These are phyloP conservation scores for Pachyuromys duprasi DNA, from an alignment of 2,797 vertebrate genomes.

Conservation along the genomic window DNA sequence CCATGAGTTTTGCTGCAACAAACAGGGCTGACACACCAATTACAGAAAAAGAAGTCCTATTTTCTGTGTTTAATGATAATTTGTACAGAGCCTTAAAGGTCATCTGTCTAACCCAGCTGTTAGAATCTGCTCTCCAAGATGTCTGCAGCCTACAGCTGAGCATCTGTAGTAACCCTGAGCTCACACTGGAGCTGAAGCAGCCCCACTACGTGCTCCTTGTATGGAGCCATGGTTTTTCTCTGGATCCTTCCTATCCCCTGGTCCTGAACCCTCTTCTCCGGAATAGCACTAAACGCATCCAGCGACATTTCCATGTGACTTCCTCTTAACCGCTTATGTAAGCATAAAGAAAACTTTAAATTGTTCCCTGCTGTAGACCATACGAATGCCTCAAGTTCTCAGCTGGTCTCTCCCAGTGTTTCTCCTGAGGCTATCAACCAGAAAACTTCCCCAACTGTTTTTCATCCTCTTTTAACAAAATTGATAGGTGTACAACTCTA, in stretches of 20 bases:
- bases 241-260: not conserved
- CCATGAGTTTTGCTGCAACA: conserved; percentile 6
- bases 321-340: not conserved
- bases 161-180: not conserved
- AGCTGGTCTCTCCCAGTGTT: not conserved
- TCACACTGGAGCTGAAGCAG: not conserved
- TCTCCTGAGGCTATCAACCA: not conserved
- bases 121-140: not conserved
- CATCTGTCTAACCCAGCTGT: not conserved
- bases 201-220: not conserved
- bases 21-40: conserved; percentile 22
- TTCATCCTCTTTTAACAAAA: conserved; percentile 40
- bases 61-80: conserved; percentile 8
- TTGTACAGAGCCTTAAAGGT: conserved; percentile 10
- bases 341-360: conserved; percentile 33
- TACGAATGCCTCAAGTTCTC: not conserved
- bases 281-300: conserved; percentile 20
- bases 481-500: not conserved
- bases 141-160: not conserved
- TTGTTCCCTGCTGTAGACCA: not conserved
- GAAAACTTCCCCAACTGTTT: not conserved
- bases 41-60: conserved; percentile 54
- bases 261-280: not conserved
- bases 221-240: not conserved
- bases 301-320: not conserved